These are phyloP conservation scores for Ammospiza nelsoni DNA, from an alignment of 2,113 vertebrate species.

Conservation along the genomic window DNA sequence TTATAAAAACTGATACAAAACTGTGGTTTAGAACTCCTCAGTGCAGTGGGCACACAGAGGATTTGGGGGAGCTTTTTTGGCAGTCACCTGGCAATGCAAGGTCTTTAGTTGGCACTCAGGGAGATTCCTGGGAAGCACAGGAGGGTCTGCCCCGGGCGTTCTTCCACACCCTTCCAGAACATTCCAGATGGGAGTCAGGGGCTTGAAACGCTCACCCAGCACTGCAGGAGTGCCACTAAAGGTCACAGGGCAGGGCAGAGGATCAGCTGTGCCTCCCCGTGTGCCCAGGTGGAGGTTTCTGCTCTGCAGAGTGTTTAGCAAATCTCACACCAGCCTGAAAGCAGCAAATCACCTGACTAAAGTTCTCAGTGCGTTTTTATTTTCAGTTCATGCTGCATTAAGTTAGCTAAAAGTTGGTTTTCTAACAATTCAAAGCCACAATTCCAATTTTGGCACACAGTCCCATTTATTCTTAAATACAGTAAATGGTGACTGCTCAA, in stretches of 20 bases:
- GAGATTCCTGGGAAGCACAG: not conserved
- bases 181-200: not conserved
- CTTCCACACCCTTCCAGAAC: not conserved
- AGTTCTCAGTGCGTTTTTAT: not conserved
- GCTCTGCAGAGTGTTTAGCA: not conserved
- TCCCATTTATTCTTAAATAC: not conserved
- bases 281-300: not conserved
- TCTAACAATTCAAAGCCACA: not conserved
- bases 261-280: fast-evolving
- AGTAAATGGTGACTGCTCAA: not conserved
- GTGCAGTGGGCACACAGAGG: not conserved
- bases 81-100: slow-evolving; percentile 11
- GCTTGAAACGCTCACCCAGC: fast-evolving
- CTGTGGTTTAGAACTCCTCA: slow-evolving; percentile 17
- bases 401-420: not conserved
- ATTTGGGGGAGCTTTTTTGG: not conserved
- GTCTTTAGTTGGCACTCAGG: not conserved
- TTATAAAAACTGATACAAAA: not conserved
- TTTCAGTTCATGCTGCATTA: slow-evolving; percentile 19
- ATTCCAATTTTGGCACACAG: not conserved
- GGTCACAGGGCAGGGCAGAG: not conserved
- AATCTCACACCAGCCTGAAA: not conserved
- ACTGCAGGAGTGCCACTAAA: not conserved
- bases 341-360: not conserved
- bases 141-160: not conserved